These are phyloP conservation scores for Hemaris fuciformis DNA, from an alignment of 2,888 invertebrate species.

Conservation along the genomic window DNA sequence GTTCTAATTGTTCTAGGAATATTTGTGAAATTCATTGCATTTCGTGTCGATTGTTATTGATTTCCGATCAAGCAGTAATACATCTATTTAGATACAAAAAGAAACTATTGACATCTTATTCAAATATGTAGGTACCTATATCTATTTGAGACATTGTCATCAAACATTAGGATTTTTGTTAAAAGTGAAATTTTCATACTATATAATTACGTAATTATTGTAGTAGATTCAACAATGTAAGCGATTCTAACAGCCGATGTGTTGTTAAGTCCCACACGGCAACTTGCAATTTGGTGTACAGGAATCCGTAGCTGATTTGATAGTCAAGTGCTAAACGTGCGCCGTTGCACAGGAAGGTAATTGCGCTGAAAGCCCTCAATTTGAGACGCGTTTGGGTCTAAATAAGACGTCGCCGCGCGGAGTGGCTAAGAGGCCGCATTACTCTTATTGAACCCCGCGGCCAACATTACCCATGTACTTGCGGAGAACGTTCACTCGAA, in stretches of 20 bases:
- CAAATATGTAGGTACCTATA: no score
- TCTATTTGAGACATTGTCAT: no score
- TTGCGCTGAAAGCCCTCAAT: slow-evolving; percentile 77
- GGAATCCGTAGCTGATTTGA: slow-evolving; percentile 44
- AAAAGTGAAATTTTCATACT: not conserved
- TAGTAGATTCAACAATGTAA: not conserved
- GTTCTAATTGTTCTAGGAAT: not conserved
- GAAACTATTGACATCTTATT: no score
- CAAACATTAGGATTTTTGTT: no score
- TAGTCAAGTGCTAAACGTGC: slow-evolving; percentile 63
- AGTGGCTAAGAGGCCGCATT: slow-evolving; percentile 74
- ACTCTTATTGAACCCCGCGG: slow-evolving; percentile 72
- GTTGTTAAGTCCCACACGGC: slow-evolving; percentile 7
- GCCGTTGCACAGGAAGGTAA: slow-evolving; percentile 58
- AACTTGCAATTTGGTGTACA: slow-evolving; percentile 39
- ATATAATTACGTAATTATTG: not conserved
- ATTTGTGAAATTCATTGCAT: not conserved
- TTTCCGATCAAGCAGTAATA: no score
- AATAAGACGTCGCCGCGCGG: slow-evolving; percentile 76
- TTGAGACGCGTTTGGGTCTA: slow-evolving; percentile 69
- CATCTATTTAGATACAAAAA: no score
- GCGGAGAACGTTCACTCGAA: slow-evolving; percentile 56
- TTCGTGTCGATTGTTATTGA: no score
- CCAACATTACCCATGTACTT: slow-evolving; percentile 66
- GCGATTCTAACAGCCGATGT: not conserved